Evolutionary conservation across 2,113 vertebrate genomes (phyloP).

Genomic region (Anolis carolinensis): DNA sequence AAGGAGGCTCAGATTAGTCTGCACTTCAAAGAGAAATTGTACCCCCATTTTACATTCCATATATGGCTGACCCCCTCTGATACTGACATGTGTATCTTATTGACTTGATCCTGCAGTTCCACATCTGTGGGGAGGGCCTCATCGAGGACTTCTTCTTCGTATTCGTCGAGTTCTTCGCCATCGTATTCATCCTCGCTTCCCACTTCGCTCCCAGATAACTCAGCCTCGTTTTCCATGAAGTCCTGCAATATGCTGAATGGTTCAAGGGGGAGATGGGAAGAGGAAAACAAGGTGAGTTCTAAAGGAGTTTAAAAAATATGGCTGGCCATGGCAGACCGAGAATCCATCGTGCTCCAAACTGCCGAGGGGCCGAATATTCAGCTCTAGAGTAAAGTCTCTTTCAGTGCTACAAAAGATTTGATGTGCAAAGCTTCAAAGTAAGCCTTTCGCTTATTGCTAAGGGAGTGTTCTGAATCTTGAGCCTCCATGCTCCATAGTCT

Average conservation of each 20-base stretch:
- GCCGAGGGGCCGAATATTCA: neutral
- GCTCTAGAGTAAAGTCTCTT: neutral
- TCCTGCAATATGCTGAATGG: constrained; percentile 80
- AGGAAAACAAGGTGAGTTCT: neutral
- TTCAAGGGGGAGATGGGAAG: neutral
- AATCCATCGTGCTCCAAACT: neutral
- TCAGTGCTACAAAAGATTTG: neutral
- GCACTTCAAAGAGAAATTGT: rapidly evolving
- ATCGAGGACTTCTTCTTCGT: constrained; percentile 91
- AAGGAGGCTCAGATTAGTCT: neutral
- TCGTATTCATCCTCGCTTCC: constrained; percentile 91
- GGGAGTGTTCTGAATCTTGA: neutral
- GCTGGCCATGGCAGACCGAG: neutral
- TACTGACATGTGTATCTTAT: constrained; percentile 96
- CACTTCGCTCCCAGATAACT: constrained; percentile 92
- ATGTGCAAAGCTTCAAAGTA: neutral
- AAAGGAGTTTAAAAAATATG: neutral
- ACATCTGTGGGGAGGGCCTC: constrained; percentile 91
- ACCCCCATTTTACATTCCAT: neutral
- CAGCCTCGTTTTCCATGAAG: constrained; percentile 94
- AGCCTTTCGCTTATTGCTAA: neutral
- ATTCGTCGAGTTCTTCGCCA: constrained; percentile 83
- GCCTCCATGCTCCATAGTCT: neutral
- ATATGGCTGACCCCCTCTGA: rapidly evolving
- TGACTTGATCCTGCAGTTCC: constrained; percentile 90